Evolutionary conservation across 2,888 invertebrate genomes (phyloP), one percentile per base, ranked within the genome.

Genomic region (Nematopogon swammerdamellus): DNA sequence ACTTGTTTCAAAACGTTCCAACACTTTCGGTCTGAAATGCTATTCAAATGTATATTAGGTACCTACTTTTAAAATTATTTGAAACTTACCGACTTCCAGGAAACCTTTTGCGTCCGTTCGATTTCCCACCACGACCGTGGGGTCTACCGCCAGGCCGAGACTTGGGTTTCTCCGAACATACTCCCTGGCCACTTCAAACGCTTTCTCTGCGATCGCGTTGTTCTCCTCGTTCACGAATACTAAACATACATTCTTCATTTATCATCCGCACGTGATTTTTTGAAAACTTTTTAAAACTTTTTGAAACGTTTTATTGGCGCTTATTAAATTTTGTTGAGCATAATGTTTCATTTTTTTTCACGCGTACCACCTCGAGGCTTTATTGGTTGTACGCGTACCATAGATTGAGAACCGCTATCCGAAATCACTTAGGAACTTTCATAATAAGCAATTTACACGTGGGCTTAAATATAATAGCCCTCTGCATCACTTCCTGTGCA

Each of bases 51-150:
- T n/a, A n/a, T n/a, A n/a, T n/a, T n/a, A n/a, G n/a, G n/a, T n/a
- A n/a, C n/a, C n/a, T n/a, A n/a, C n/a, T n/a, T n/a, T n/a, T n/a
- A n/a, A n/a, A n/a, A n/a, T n/a, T n/a, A n/a, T n/a, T n/a, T n/a
- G n/a, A n/a, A n/a, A n/a, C 80, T 81, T 80, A 90, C 91, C 81
- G 62, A 85, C 75, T 69, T 88, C 88, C 55, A 91, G 69, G 55
- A 90, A 76, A 19, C 81, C 75, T 63, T 87, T 86, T 14, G 89
- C 87, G 62, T 91, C 90, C 0, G 87, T 84, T 57, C 87, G 81
- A 65, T 88, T 88, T 1, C 86, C 86, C 42, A 87, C 84, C 43
- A 87, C 85, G 50, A 82, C 81, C 48, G 81, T 76, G 1, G 83
- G 75, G 49, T 86, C 87, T 51, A 81, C 79, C 36, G 84, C 84